phyloP scores from a whole-genome alignment of 2,113 vertebrate genomes.

The Ptilorrhoa leucosticta region DNA sequence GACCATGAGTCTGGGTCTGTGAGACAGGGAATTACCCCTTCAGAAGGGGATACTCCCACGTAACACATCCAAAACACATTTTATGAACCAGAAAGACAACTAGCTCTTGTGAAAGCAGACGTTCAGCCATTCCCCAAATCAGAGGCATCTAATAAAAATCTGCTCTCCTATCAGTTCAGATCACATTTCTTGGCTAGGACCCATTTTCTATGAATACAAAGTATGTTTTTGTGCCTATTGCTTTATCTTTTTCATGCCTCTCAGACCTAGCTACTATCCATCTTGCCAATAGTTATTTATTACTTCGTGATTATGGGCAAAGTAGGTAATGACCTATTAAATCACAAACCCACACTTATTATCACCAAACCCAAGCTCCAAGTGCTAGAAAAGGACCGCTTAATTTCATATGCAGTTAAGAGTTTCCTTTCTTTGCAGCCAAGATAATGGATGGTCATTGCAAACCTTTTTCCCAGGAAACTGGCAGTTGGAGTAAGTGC shows the following conservation, averaged over 20 bases:
- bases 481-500: conserved; percentile 2
- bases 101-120: not conserved
- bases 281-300: conserved; percentile 60
- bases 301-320: conserved; percentile 38
- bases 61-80: not conserved
- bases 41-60: not conserved
- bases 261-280: conserved; percentile 25
- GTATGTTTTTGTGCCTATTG: not conserved
- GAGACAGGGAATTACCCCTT: not conserved
- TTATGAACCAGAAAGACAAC: not conserved
- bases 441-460: not conserved
- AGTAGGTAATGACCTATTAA: conserved; percentile 60
- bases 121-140: not conserved
- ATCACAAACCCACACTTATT: conserved; percentile 45
- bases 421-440: conserved; percentile 1
- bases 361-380: conserved; percentile 34
- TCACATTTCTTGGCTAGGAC: not conserved
- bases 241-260: conserved; percentile 26
- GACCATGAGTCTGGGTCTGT: not conserved
- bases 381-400: not conserved
- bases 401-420: not conserved
- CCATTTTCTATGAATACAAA: conserved; percentile 16
- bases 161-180: not conserved
- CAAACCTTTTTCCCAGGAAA: conserved; percentile 38
- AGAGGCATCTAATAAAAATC: not conserved